Percentiles rank a stretch among this genome's conserved stretches.
Evolutionary conservation across 1,140 invertebrate species (phyloP).

Genomic region (Chymomyza costata): DNA sequence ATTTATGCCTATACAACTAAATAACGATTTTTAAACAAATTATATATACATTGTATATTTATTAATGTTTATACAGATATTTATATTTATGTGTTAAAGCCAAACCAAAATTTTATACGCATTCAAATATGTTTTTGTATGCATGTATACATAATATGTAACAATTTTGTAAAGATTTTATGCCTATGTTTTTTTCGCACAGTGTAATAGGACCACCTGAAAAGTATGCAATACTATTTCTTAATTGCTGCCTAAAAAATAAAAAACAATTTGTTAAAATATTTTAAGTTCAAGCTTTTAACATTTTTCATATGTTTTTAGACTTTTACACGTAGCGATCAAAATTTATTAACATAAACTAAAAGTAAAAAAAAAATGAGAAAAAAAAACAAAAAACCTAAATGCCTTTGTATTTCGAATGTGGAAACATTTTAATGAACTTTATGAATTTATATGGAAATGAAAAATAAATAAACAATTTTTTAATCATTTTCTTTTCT

Average conservation of each 20-base stretch:
- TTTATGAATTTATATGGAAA: constrained; percentile 61
- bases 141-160: constrained; percentile 38
- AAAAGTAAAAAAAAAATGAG: constrained; percentile 19
- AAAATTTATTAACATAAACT: constrained; percentile 39
- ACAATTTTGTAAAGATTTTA: constrained; percentile 28
- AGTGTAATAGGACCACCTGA: constrained; percentile 57
- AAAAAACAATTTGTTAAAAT: too few relatives aligned
- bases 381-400: constrained; percentile 41
- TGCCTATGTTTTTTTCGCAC: constrained; percentile 22
- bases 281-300: too few relatives aligned
- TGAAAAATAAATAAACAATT: constrained; percentile 17
- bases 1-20: constrained; percentile 11
- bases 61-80: constrained; percentile 36
- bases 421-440: constrained; percentile 61
- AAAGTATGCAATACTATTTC: constrained; percentile 59
- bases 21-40: constrained; percentile 1
- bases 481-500: constrained; percentile 55
- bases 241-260: background rate
- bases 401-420: constrained; percentile 65
- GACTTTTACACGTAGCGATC: constrained; percentile 38
- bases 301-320: constrained; percentile 17
- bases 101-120: constrained; percentile 28
- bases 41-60: constrained; percentile 2
- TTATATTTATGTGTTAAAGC: constrained; percentile 30
- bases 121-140: constrained; percentile 34